Percentiles rank a stretch among this genome's conserved stretches.
Conservation (phyloP, 30 jellyfish, hydroid and myxozoan species). For the Aurelia aurita complex sp. Pacific region DNA sequence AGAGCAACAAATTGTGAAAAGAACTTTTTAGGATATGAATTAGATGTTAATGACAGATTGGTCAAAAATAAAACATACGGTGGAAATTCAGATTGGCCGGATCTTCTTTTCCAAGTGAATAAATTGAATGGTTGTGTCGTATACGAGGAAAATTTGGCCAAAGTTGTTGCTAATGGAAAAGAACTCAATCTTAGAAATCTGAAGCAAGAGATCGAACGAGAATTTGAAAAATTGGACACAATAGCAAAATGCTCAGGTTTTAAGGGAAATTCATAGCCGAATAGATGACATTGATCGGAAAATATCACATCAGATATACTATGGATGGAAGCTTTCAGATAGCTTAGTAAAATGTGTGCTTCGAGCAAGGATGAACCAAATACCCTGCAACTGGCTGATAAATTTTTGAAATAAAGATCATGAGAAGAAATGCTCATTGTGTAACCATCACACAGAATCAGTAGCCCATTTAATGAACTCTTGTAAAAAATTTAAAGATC, state of each 20-base stretch:
- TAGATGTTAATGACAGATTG: background rate
- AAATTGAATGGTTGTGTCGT: background rate
- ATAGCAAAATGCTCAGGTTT: background rate
- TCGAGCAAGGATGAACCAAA: no score
- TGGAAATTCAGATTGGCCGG: no score
- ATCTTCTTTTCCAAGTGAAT: background rate
- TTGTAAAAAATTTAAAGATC: no score
- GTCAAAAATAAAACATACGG: background rate
- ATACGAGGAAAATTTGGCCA: background rate
- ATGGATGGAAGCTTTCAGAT: background rate
- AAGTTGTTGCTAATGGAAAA: background rate
- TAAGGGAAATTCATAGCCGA: background rate
- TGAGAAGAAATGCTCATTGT: no score
- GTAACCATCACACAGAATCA: no score
- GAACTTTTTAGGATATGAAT: background rate
- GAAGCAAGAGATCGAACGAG: background rate
- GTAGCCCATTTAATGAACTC: no score
- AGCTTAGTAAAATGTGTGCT: background rate
- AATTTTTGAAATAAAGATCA: no score
- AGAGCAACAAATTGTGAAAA: background rate
- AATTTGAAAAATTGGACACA: background rate
- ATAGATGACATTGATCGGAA: background rate
- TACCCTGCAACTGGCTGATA: no score
- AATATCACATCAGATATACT: background rate
- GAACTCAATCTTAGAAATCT: background rate